phyloP scores from a whole-genome alignment of 2,113 vertebrate species.

The Clupea harengus region DNA sequence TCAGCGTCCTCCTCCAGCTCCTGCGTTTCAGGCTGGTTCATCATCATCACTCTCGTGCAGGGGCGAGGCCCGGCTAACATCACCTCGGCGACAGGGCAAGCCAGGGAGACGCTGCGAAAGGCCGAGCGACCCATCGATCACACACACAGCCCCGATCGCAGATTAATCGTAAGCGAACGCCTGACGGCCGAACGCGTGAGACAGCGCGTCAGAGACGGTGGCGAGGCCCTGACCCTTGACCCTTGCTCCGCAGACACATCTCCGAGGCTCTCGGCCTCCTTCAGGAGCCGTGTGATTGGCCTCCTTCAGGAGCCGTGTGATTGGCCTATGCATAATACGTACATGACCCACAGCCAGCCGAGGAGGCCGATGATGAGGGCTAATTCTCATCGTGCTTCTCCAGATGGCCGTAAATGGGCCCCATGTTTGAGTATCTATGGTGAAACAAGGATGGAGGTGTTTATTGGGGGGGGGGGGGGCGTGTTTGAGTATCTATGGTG shows the following conservation, averaged over 20 bases:
- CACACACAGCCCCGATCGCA: too few relatives aligned
- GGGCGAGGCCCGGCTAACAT: too few relatives aligned
- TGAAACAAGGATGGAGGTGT: too few relatives aligned
- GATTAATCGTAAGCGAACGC: too few relatives aligned
- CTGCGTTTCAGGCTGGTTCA: too few relatives aligned
- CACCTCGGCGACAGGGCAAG: too few relatives aligned
- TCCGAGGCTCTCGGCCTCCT: not conserved
- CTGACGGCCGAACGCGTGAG: too few relatives aligned
- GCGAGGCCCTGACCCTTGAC: not conserved
- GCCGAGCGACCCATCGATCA: not conserved
- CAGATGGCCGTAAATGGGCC: slow-evolving; percentile 27
- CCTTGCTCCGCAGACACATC: slow-evolving; percentile 8
- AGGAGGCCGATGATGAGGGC: slow-evolving; percentile 22
- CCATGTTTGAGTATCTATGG: too few relatives aligned
- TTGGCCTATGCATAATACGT: slow-evolving; percentile 39
- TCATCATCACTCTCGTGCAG: too few relatives aligned
- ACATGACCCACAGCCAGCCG: slow-evolving; percentile 30
- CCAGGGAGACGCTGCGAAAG: not conserved
- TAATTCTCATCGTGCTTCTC: slow-evolving; percentile 22
- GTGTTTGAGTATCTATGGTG: too few relatives aligned
- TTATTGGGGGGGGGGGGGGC: too few relatives aligned
- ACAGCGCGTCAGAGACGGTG: too few relatives aligned
- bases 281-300: slow-evolving; percentile 13
- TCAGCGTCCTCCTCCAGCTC: not conserved
- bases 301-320: slow-evolving; percentile 27